Evolutionary conservation across 1,140 invertebrate genomes (phyloP).

Genomic region (Drosophila arizonae): DNA sequence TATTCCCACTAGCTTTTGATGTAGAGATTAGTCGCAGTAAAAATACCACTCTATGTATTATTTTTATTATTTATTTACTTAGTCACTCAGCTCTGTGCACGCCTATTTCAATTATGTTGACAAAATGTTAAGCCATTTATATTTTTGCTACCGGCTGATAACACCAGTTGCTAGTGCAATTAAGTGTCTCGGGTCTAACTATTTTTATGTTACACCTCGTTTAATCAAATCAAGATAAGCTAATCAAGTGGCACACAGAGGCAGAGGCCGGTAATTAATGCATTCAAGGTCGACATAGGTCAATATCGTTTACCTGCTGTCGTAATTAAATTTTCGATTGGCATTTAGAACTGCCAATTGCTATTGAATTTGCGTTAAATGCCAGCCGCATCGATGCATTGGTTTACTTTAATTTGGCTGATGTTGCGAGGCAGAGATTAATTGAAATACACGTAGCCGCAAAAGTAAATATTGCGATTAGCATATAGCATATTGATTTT

Average conservation of each 20-base stretch:
- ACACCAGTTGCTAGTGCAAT: background rate
- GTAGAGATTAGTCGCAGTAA: no score
- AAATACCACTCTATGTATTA: no score
- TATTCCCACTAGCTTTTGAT: no score
- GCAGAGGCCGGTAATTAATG: background rate
- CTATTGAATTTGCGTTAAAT: conserved; percentile 6
- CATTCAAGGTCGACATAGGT: background rate
- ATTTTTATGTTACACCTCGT: conserved; percentile 14
- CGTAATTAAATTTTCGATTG: conserved; percentile 3
- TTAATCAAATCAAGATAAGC: background rate
- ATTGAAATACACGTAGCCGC: conserved; percentile 53
- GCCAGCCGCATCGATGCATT: conserved; percentile 15
- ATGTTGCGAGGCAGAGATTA: conserved; percentile 34
- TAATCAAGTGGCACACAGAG: conserved; percentile 18
- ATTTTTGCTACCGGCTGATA: background rate
- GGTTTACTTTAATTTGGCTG: conserved; percentile 26
- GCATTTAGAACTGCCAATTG: background rate
- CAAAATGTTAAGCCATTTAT: no score
- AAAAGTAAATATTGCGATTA: conserved; percentile 38
- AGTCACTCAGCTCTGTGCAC: no score
- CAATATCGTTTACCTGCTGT: background rate
- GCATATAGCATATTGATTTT: conserved; percentile 45
- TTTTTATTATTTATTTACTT: no score
- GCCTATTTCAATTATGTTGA: no score
- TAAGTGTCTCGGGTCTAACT: background rate